These are phyloP conservation scores for Fragum whitleyi DNA, from an alignment of 2,888 invertebrate species.

Conservation along the genomic window DNA sequence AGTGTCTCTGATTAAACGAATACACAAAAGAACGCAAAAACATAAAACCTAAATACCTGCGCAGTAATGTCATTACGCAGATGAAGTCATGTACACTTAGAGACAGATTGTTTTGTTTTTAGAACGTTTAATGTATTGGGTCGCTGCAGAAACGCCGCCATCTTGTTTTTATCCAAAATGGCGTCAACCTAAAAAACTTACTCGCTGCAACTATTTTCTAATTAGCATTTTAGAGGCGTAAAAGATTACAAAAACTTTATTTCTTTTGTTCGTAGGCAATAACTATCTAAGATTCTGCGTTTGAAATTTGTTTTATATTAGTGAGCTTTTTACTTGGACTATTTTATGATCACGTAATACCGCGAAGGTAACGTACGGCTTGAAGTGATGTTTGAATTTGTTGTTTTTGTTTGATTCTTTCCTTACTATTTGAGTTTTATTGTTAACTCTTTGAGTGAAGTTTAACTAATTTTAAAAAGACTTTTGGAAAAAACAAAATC, in stretches of 20 bases:
- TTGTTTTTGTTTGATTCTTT: background rate
- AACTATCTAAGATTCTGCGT: no score
- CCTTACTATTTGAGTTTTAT: background rate
- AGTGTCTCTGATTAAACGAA: no score
- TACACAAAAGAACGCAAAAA: no score
- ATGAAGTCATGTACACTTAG: background rate
- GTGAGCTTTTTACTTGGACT: background rate
- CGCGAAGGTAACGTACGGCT: background rate
- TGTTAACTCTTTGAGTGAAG: background rate
- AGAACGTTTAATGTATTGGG: background rate
- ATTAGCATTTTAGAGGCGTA: background rate
- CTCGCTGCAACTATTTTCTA: background rate
- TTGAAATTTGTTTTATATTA: no score
- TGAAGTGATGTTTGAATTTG: constrained; percentile 12
- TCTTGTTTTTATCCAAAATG: background rate
- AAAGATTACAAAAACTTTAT: no score
- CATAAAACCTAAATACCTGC: background rate
- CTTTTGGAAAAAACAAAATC: background rate
- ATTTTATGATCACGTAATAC: no score
- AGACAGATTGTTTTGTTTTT: background rate
- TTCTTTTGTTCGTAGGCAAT: no score
- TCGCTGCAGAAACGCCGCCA: background rate
- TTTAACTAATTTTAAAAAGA: constrained; percentile 7
- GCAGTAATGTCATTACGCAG: background rate
- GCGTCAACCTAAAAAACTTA: background rate